A percentile compares a stretch with the other conserved stretches of the same genome.
Conservation (phyloP, 2,113 vertebrate genomes). For the Hydrochoerus hydrochaeris region DNA sequence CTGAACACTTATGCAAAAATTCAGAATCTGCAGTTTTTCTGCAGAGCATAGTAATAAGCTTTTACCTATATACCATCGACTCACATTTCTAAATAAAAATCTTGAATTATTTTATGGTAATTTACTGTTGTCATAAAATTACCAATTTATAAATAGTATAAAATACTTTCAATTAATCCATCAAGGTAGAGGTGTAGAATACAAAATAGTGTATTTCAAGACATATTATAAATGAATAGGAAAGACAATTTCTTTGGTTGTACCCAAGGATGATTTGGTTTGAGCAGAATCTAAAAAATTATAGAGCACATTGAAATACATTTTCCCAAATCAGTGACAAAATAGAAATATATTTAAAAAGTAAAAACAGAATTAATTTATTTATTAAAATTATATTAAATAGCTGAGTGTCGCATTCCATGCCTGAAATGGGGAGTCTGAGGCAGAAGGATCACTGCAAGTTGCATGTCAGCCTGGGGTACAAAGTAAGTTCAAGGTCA, state of each 20-base stretch:
- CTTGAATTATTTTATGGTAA: constrained; percentile 7
- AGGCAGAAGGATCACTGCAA: background rate
- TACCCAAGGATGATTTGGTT: background rate
- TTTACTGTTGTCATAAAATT: constrained; percentile 34
- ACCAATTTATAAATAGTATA: background rate
- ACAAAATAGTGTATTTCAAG: background rate
- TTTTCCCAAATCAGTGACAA: background rate
- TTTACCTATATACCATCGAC: background rate
- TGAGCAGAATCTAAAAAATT: background rate
- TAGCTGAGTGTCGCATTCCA: background rate
- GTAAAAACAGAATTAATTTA: background rate
- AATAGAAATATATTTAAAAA: background rate
- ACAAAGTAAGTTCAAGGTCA: background rate
- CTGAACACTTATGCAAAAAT: constrained; percentile 8
- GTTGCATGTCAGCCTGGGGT: background rate
- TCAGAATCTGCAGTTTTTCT: constrained; percentile 31
- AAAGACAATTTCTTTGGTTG: background rate
- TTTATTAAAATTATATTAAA: background rate
- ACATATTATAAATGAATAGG: background rate
- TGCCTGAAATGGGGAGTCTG: background rate
- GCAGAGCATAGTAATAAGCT: background rate
- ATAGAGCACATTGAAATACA: background rate
- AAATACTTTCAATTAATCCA: constrained; percentile 59
- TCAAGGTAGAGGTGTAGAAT: constrained; percentile 9
- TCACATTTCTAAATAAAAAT: constrained; percentile 36